Conservation (phyloP, 2,797 vertebrate species). For the Premnoplex brunnescens region DNA sequence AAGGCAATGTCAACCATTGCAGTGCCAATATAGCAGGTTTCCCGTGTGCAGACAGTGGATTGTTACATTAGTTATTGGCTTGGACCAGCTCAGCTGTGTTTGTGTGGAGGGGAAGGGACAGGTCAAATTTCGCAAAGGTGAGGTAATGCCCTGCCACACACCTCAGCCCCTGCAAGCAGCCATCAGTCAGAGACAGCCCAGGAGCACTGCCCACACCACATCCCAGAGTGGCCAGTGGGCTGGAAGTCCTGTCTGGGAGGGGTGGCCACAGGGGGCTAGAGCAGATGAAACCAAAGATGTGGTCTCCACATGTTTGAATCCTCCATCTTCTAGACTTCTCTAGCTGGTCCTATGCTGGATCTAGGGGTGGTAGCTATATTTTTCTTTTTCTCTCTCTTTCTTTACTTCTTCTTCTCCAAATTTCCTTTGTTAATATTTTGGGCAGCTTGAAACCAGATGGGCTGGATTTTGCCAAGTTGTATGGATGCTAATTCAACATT, state of each 20-base stretch:
- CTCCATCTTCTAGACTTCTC: neutral
- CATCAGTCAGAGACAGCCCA: neutral
- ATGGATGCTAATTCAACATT: neutral
- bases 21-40: neutral
- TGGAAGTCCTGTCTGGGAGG: neutral
- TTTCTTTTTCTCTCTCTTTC: neutral
- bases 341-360: neutral
- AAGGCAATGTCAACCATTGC: neutral
- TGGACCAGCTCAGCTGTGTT: neutral
- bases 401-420: neutral
- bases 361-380: neutral
- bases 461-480: neutral
- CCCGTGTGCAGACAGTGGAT: neutral
- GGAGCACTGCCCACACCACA: neutral
- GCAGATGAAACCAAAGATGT: neutral
- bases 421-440: neutral
- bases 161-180: neutral
- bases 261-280: neutral
- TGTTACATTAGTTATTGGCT: neutral
- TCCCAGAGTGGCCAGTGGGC: neutral
- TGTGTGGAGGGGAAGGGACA: neutral
- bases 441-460: neutral
- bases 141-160: neutral
- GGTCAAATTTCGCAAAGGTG: neutral
- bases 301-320: neutral